Base-by-base conservation (phyloP, 2,797 vertebrate genomes). In the Gymnocypris eckloni region DNA sequence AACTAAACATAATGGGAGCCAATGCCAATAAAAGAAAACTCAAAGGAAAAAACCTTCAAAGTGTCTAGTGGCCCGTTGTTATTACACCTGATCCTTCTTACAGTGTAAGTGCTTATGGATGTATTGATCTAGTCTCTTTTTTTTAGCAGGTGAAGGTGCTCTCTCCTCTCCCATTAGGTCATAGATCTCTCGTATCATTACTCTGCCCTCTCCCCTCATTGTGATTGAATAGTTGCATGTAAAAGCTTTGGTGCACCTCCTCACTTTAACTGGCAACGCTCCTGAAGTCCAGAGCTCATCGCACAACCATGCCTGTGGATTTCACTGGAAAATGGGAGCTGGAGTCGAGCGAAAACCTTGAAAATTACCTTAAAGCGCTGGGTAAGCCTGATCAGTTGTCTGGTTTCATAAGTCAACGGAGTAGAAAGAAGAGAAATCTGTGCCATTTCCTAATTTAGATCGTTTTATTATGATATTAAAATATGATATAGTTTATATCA, bases 311-410 rank as follows among this genome's bases (percentile, higher is more conserved):
- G 98, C 94, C 97, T 54, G 95, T 86, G 76, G 92, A 99, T 91
- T 96, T 96, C 91, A 97, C 87, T 90, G 97, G 98, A 43, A 98
- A 93, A 4, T 99, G 97, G 97, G 94, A 96, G 80, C 95, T 98
- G 96, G 95, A 96, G 89, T 94, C 70, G 82, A 98, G 92, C 81
- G 94, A 97, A 0, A 97, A 97, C 91, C 96, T 98, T 91, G 97
- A 99, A 75, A 96, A 96, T 25, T 97, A 96, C 93, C 95, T 99
- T 94, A 96, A 97, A 91, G 95, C 94, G 12, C 92, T 99, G 89
- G 95, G 97, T 98, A 96, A 97, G 95, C 22, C 77, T 15, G 4
- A 78, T 22, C 9, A 28, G 39, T n/a, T 82, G 15, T 25, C 22
- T 28, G 28, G n/a, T 12, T 2, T 73, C 16, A 41, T 43, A 43